Evolutionary conservation across 2,888 invertebrate genomes (phyloP).

Genomic region (Neocrepidodera transversa): DNA sequence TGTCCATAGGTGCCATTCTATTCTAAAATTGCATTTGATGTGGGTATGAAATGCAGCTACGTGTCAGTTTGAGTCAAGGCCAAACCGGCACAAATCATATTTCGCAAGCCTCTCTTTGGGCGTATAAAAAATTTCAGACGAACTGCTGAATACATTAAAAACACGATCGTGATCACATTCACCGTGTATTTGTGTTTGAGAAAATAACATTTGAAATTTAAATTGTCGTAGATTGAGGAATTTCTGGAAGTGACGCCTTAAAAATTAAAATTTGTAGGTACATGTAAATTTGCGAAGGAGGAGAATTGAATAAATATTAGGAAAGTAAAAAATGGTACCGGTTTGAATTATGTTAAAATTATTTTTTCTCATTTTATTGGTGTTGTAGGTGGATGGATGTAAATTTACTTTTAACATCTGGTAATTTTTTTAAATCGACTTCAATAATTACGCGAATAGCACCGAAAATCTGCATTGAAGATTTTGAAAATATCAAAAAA

Average conservation of each 20-base stretch:
- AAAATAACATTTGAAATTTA: slow-evolving; percentile 36
- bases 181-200: slow-evolving; percentile 33
- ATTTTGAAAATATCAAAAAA: no score
- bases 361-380: not conserved
- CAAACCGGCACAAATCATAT: slow-evolving; percentile 38
- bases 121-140: slow-evolving; percentile 32
- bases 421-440: no score
- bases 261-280: slow-evolving; percentile 27
- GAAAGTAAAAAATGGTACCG: not conserved
- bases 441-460: no score
- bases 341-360: not conserved
- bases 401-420: no score
- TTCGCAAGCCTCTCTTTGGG: slow-evolving; percentile 35
- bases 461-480: no score
- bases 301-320: not conserved
- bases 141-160: slow-evolving; percentile 39
- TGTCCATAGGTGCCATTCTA: not conserved
- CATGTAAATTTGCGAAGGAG: slow-evolving; percentile 17
- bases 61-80: slow-evolving; percentile 38
- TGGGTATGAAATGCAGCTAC: slow-evolving; percentile 32
- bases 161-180: slow-evolving; percentile 33
- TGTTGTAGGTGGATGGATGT: no score
- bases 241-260: slow-evolving; percentile 31
- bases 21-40: slow-evolving; percentile 37
- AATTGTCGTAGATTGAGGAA: slow-evolving; percentile 25